A percentile compares a stretch with the other conserved stretches of the same genome.
Conservation (phyloP, 2,113 vertebrate species). For the Haemorhous mexicanus region DNA sequence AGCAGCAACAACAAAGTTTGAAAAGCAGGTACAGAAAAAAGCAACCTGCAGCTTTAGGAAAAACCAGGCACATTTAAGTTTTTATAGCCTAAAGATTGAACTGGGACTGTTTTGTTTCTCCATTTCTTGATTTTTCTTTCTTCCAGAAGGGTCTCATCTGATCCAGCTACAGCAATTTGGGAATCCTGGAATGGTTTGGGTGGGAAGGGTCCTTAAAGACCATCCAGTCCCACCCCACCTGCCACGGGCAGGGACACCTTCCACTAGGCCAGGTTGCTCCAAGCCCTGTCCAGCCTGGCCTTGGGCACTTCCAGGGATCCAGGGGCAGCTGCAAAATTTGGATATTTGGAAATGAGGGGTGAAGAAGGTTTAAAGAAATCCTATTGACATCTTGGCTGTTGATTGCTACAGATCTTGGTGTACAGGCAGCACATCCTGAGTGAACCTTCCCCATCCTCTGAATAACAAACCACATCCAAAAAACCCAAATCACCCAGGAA, state of each 20-base stretch:
- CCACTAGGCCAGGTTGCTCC: background rate
- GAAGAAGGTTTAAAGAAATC: background rate
- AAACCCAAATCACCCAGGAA: background rate
- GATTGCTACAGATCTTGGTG: background rate
- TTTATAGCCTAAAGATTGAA: background rate
- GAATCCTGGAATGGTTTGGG: background rate
- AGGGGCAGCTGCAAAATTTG: background rate
- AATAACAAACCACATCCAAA: background rate
- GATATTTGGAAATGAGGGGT: background rate
- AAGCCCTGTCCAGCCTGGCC: background rate
- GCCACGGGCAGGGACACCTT: background rate
- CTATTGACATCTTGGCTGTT: background rate
- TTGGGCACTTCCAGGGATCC: background rate
- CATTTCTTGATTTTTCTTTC: background rate
- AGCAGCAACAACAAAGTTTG: background rate
- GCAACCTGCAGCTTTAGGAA: background rate
- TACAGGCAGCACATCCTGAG: background rate
- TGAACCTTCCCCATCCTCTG: background rate
- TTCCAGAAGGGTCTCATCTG: background rate
- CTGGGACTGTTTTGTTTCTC: background rate
- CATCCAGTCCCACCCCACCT: background rate
- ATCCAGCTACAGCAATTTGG: background rate
- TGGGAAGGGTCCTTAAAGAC: background rate
- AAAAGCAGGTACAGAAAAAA: background rate
- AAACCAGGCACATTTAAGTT: background rate